Evolutionary conservation across 1,140 invertebrate species (phyloP).

Genomic region (Polyergus mexicanus): DNA sequence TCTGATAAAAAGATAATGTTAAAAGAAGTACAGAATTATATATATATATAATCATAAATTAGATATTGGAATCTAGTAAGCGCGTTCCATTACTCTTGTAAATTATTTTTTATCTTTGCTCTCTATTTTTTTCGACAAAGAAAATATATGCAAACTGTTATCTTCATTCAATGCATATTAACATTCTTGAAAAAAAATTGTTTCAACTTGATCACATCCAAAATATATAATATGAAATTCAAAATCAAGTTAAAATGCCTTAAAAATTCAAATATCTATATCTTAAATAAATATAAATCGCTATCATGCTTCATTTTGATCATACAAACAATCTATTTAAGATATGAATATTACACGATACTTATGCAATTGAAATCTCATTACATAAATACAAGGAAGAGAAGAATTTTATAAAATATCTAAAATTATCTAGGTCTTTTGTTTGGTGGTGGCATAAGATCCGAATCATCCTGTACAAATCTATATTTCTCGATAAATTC

Average conservation of each 20-base stretch:
- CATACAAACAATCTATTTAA: neutral
- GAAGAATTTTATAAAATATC: neutral
- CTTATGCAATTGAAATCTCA: neutral
- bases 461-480: constrained; percentile 88
- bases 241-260: neutral
- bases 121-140: neutral
- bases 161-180: neutral
- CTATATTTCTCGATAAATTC: constrained; percentile 90
- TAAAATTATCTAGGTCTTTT: constrained; percentile 71
- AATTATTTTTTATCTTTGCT: neutral
- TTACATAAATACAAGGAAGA: neutral
- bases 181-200: constrained; percentile 6
- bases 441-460: constrained; percentile 89
- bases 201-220: neutral
- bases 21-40: neutral
- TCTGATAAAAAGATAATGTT: neutral
- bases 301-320: neutral
- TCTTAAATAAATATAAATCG: constrained; percentile 36
- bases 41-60: neutral
- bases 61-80: neutral
- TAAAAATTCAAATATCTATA: neutral
- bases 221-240: neutral
- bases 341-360: neutral
- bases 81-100: neutral
- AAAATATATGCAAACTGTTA: neutral